Evolutionary conservation across 2,797 vertebrate genomes (phyloP), one percentile per base, ranked within the genome.

Genomic region (Sparidentex hasta): DNA sequence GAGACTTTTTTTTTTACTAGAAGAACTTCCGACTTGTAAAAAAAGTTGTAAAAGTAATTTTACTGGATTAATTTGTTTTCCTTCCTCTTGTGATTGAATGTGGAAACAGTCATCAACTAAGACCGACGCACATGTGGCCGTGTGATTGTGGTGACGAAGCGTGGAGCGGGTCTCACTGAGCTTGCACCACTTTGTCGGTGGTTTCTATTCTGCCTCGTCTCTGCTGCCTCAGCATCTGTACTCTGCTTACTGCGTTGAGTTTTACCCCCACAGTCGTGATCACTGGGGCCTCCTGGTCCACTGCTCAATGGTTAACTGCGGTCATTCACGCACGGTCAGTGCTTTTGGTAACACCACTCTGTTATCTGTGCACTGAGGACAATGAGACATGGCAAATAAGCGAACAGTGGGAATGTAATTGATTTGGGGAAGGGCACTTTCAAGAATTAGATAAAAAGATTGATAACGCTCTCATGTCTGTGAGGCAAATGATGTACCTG

Each of bases 161-260:
- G 25, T 13, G 9, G n/a, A 44, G 55, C 23, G 20, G 13, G 43
- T 77, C 48, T 80, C 29, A 23, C 47, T 76, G 52, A 52, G 71
- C 54, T 51, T 8, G 46, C 57, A 44, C 23, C 50, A 43, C 48
- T 77, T 63, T 21, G 66, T 74, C 29, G 11, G 71, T 88, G 82
- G 87, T 93, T 94, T 92, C 90, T 84, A 68, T 92, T 93, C 86
- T 91, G 79, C 69, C 75, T 84, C 1, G 16, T 67, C 51, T 82
- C 58, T 91, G 92, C 93, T 89, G 90, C 74, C 82, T 94, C 93
- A 93, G 91, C 93, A 74, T 81, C 71, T 80, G 25, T 18, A 21
- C 61, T 41, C 56, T 86, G 82, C 84, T 91, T 87, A 83, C 76
- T 70, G 68, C 74, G 43, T 44, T 80, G 71, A 77, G 65, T 80